Evolutionary conservation across 1,140 invertebrate species (phyloP), one percentile per base, ranked within the genome.

Genomic region (Cyphomyrmex costatus): DNA sequence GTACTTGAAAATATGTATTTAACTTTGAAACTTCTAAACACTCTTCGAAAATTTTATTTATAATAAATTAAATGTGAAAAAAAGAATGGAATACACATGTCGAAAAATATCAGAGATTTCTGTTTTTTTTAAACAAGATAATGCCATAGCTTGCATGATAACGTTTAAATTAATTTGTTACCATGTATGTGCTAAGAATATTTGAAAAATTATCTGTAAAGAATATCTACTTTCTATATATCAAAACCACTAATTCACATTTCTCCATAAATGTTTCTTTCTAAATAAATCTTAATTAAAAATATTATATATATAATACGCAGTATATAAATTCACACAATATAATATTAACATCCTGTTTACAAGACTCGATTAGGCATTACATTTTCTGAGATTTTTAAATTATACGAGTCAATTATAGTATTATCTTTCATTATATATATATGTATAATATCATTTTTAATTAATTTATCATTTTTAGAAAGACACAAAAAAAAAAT

Each of bases 11-110:
- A 0, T 10, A 63, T 1, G 1, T 63, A 19, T 63, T 3, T 7
- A 24, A 12, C 3, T 21, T 3, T 46, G 12, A 66, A 51, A 51
- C 27, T 68, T 71, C 0, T 53, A 19, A n/a, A 27, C 14, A 27
- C 8, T 2, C n/a, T 42, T 21, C 16, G 10, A 42, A 4, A 36
- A 21, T 66, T 21, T 56, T 56, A 36, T 12, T 21, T 66, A 66
- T 14, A 42, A 71, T 30, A 51, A 71, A 71, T 49, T 12, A 71
- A 71, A 71, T 19, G 19, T 53, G 46, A 71, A 10, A 33, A 10
- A 51, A 16, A 27, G 19, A 46, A 0, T 30, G 6, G 5, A 10
- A 36, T 12, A 36, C 12, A 30, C 7, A 49, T 19, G 14, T 24
- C 16, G 2, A 46, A 7, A 70, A 49, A 70, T 24, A 49, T 71